These are phyloP conservation scores for Trematomus loennbergii DNA, from an alignment of 2,113 vertebrate genomes.

Conservation along the genomic window DNA sequence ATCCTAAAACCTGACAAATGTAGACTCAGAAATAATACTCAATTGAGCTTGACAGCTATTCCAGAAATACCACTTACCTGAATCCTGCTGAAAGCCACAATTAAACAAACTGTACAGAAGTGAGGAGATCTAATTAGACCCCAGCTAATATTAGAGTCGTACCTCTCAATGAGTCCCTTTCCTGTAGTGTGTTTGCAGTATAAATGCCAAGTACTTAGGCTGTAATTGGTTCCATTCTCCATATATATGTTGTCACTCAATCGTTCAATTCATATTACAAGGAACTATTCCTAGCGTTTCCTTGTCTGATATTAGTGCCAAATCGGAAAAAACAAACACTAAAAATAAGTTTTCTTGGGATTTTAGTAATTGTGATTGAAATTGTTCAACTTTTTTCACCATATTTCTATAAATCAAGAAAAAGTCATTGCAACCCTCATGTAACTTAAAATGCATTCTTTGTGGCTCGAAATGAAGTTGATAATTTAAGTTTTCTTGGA, in stretches of 20 bases:
- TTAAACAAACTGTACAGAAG: conserved; percentile 4
- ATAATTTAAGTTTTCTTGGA: not conserved
- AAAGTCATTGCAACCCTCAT: not conserved
- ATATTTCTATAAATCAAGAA: not conserved
- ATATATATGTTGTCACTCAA: not conserved
- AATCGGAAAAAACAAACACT: not conserved
- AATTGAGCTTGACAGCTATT: not conserved
- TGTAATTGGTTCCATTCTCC: not conserved
- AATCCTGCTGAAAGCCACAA: not conserved
- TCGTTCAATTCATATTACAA: not conserved
- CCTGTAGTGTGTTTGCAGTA: too few species aligned
- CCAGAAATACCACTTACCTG: not conserved
- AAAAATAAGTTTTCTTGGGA: not conserved
- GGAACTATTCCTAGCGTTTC: not conserved
- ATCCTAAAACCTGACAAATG: not conserved
- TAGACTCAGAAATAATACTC: not conserved
- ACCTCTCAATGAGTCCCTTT: not conserved
- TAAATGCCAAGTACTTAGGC: too few species aligned
- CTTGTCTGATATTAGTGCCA: not conserved
- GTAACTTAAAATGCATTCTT: not conserved
- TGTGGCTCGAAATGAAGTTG: not conserved
- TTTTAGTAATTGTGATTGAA: not conserved
- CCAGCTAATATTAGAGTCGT: conserved; percentile 14
- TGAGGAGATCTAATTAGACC: conserved; percentile 2
- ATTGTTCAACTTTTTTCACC: not conserved